Evolutionary conservation across 2,888 invertebrate genomes (phyloP).

Genomic region (Diaperis boleti): DNA sequence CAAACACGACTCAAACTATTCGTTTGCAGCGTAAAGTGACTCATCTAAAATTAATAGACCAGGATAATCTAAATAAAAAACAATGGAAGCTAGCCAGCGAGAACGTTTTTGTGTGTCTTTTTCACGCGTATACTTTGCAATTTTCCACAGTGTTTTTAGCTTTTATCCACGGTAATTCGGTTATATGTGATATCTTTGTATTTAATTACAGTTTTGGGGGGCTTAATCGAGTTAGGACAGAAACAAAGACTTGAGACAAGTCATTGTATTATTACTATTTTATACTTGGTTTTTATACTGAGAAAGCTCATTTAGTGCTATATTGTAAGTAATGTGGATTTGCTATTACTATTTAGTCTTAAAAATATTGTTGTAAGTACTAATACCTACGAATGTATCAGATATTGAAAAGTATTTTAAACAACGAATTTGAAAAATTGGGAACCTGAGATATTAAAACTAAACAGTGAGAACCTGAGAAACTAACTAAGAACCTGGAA

Average conservation of each 20-base stretch:
- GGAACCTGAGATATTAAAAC: too few relatives aligned
- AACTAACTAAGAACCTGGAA: too few relatives aligned
- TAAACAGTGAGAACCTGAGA: too few relatives aligned
- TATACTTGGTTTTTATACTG: too few relatives aligned
- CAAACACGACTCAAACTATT: neutral
- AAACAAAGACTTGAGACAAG: neutral
- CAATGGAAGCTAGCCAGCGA: neutral
- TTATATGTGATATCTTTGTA: constrained; percentile 1
- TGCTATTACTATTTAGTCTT: too few relatives aligned
- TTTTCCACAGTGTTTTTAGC: constrained; percentile 1
- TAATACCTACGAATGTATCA: too few relatives aligned
- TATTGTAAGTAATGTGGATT: too few relatives aligned
- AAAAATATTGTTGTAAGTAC: too few relatives aligned
- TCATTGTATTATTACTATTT: neutral
- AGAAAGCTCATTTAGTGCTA: too few relatives aligned
- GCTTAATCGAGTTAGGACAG: constrained; percentile 3
- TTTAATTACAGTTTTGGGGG: constrained; percentile 7
- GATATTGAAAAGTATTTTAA: neutral
- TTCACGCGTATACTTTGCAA: neutral
- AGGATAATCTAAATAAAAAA: neutral
- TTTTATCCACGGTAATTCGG: constrained; percentile 1
- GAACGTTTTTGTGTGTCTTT: neutral
- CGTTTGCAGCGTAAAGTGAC: neutral
- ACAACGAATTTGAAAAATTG: neutral
- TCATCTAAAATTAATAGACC: constrained; percentile 7